These are phyloP conservation scores for Hypomecis punctinalis DNA, from an alignment of 2,888 invertebrate species.

Conservation along the genomic window DNA sequence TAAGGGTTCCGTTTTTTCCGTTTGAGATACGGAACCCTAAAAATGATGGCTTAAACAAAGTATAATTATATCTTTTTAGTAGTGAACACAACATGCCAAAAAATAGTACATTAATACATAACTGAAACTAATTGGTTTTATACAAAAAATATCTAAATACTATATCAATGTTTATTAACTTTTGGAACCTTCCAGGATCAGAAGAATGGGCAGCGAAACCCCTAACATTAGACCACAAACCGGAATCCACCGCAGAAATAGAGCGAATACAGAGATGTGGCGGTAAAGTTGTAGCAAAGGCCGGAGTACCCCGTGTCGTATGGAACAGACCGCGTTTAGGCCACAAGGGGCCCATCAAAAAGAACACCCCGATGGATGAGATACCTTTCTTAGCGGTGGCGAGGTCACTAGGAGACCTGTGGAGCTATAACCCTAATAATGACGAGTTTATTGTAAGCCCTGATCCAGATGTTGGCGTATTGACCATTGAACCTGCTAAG, in stretches of 20 bases:
- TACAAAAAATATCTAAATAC: no score
- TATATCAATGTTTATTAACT: no score
- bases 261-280: slow-evolving; percentile 92
- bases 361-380: slow-evolving; percentile 96
- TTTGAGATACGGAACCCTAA: no score
- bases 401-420: slow-evolving; percentile 97
- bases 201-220: slow-evolving; percentile 92
- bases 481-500: slow-evolving; percentile 91
- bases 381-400: slow-evolving; percentile 99
- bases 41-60: no score
- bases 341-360: slow-evolving; percentile 92
- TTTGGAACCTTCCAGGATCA: slow-evolving; percentile 69
- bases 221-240: slow-evolving; percentile 97
- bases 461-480: slow-evolving; percentile 96
- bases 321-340: slow-evolving; percentile 97
- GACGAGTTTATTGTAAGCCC: slow-evolving; percentile 99
- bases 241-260: slow-evolving; percentile 94
- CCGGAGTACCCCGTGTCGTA: slow-evolving; percentile 97
- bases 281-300: slow-evolving; percentile 89
- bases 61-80: no score
- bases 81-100: no score
- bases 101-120: no score
- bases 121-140: no score
- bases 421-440: slow-evolving; percentile 97
- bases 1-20: no score